Conservation (phyloP, 2,797 vertebrate genomes). For the Danio tinwini region DNA sequence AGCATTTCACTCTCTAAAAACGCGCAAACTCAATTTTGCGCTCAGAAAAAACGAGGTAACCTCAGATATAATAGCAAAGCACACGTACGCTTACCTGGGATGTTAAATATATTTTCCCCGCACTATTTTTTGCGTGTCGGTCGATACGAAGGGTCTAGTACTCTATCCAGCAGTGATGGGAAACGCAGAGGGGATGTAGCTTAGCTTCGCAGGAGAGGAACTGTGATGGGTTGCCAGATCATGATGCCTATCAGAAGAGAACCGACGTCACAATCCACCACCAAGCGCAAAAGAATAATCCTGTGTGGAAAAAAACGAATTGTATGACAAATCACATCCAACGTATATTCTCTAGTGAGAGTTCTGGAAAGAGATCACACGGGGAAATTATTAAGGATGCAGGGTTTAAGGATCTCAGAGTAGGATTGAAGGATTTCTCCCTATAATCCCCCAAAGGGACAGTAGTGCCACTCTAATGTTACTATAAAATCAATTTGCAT, state of each 20-base stretch:
- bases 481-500: not conserved
- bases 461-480: not conserved
- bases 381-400: not conserved
- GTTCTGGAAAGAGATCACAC: not conserved
- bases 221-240: constrained; percentile 47
- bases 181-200: constrained; percentile 29
- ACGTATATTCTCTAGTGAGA: not conserved
- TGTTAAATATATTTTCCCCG: not conserved
- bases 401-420: not conserved
- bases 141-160: not conserved
- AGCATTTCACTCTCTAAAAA: constrained; percentile 34
- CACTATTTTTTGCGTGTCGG: not conserved
- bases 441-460: not conserved
- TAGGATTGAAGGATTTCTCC: not conserved
- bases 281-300: not conserved
- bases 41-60: not conserved
- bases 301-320: not conserved
- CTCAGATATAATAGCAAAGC: not conserved
- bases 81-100: constrained; percentile 17
- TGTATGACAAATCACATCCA: not conserved
- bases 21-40: not conserved
- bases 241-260: constrained; percentile 12
- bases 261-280: constrained; percentile 26
- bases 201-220: constrained; percentile 34
- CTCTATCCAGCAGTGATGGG: constrained; percentile 28